Evolutionary conservation across 2,797 vertebrate species (phyloP).

Genomic region (Galaxias olidus): DNA sequence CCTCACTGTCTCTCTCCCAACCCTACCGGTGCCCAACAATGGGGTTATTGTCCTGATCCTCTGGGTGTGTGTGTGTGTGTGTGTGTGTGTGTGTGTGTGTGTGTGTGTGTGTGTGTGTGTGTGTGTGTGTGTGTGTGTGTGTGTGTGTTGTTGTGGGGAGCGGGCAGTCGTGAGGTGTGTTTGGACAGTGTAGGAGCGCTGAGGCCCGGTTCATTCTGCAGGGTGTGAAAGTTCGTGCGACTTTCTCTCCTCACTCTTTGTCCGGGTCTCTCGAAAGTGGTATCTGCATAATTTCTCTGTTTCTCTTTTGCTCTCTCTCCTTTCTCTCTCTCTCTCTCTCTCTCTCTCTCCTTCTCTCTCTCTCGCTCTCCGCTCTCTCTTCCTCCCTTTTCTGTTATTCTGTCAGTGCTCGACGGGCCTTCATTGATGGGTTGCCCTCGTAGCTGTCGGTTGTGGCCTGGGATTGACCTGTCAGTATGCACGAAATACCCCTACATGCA

Average conservation of each 20-base stretch:
- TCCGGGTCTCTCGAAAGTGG: too few species aligned
- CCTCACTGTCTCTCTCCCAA: slow-evolving; percentile 47
- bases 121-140: slow-evolving; percentile 31
- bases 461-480: slow-evolving; percentile 45
- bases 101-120: slow-evolving; percentile 17
- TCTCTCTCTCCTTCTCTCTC: slow-evolving; percentile 41
- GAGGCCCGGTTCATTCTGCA: slow-evolving; percentile 68
- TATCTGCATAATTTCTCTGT: slow-evolving; percentile 43
- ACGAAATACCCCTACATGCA: slow-evolving; percentile 49
- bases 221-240: slow-evolving; percentile 61
- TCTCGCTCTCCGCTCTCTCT: slow-evolving; percentile 26
- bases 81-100: slow-evolving; percentile 48
- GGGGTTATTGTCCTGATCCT: slow-evolving; percentile 64
- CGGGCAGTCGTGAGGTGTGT: slow-evolving; percentile 76
- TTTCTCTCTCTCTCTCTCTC: slow-evolving; percentile 40
- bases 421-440: slow-evolving; percentile 47
- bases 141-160: slow-evolving; percentile 64
- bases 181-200: slow-evolving; percentile 73
- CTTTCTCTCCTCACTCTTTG: too few species aligned
- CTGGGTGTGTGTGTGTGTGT: slow-evolving; percentile 30
- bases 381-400: slow-evolving; percentile 7
- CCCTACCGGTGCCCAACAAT: slow-evolving; percentile 60
- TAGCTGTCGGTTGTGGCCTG: slow-evolving; percentile 42
- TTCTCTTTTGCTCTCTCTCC: slow-evolving; percentile 36
- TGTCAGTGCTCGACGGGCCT: slow-evolving; percentile 19